Evolutionary conservation across 2,113 vertebrate genomes (phyloP).

Genomic region (Strigops habroptila): DNA sequence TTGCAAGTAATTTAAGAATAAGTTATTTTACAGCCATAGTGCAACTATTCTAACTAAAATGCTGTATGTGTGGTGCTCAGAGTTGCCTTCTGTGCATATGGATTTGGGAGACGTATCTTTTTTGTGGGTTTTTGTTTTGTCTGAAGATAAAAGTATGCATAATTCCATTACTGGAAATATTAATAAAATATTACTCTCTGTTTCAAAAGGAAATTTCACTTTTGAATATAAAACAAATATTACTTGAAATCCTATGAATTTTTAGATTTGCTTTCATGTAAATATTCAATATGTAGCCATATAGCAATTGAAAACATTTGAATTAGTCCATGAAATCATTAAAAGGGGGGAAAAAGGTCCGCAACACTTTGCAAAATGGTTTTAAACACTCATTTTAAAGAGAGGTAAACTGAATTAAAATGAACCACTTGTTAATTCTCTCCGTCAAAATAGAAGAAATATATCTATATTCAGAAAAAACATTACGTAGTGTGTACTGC

Average conservation of each 20-base stretch:
- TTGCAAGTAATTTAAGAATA: background rate
- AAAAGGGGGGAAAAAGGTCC: background rate
- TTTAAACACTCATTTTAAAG: background rate
- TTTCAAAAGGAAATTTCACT: background rate
- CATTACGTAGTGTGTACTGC: fast-evolving
- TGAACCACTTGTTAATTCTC: background rate
- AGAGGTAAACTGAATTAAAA: background rate
- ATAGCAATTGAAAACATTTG: background rate
- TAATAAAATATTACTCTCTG: background rate
- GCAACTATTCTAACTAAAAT: background rate
- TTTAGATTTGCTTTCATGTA: background rate
- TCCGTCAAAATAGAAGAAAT: background rate
- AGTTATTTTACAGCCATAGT: background rate
- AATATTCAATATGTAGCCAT: background rate
- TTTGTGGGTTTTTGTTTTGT: background rate
- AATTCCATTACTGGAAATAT: background rate
- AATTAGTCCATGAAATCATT: background rate
- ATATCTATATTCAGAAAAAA: background rate
- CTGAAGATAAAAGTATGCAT: background rate
- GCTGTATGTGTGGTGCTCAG: background rate
- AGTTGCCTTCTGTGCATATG: background rate
- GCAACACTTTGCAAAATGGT: background rate
- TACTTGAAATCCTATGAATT: background rate
- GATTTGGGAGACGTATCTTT: background rate
- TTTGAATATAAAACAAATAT: background rate